A percentile compares a stretch with the other conserved stretches of the same genome.
phyloP scores from a whole-genome alignment of 1,140 invertebrate genomes.

The Zaprionus nigranus region DNA sequence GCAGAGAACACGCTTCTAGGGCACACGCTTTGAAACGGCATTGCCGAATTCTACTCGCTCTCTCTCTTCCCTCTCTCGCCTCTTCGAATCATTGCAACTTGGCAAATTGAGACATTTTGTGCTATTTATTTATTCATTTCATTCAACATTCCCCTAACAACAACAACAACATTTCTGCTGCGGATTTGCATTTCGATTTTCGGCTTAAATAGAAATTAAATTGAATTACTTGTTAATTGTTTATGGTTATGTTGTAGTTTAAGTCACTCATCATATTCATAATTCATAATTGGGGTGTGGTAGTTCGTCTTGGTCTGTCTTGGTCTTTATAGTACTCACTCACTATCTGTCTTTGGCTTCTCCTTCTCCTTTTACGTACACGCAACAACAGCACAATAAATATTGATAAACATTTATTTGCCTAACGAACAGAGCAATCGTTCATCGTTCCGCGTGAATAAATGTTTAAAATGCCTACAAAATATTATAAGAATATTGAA shows the following conservation, averaged over 20 bases:
- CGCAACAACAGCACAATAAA: slow-evolving; percentile 70
- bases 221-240: slow-evolving; percentile 66
- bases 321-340: slow-evolving; percentile 28
- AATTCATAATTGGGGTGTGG: slow-evolving; percentile 61
- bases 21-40: slow-evolving; percentile 58
- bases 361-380: slow-evolving; percentile 33
- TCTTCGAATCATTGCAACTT: neutral
- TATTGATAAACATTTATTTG: slow-evolving; percentile 66
- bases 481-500: slow-evolving; percentile 43
- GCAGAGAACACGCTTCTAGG: neutral
- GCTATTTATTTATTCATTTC: slow-evolving; percentile 6
- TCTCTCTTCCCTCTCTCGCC: too few relatives aligned
- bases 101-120: slow-evolving; percentile 48
- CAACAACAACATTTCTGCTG: slow-evolving; percentile 55
- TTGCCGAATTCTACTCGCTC: neutral
- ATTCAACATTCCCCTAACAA: slow-evolving; percentile 4
- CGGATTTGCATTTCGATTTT: slow-evolving; percentile 22
- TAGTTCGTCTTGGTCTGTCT: slow-evolving; percentile 35
- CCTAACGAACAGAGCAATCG: slow-evolving; percentile 38
- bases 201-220: slow-evolving; percentile 20
- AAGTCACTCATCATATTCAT: slow-evolving; percentile 35
- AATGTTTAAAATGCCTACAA: slow-evolving; percentile 55
- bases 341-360: slow-evolving; percentile 32
- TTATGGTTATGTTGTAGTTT: slow-evolving; percentile 70
- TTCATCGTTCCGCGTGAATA: slow-evolving; percentile 73